Conservation (phyloP, 1,140 invertebrate species). For the Drosophila elegans region DNA sequence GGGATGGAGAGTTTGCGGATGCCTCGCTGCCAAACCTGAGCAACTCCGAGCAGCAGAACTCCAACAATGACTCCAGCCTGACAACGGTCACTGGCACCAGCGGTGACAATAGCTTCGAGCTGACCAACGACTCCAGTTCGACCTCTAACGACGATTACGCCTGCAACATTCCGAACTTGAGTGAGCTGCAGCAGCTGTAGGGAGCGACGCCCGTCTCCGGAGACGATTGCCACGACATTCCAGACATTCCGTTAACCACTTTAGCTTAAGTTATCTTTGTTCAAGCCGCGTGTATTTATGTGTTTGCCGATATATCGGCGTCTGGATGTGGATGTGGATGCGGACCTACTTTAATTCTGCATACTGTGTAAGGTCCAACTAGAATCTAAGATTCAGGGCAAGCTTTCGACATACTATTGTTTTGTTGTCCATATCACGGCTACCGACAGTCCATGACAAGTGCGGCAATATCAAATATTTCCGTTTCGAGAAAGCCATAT, state of each 20-base stretch:
- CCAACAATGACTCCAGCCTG: conserved; percentile 80
- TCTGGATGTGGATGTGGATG: conserved; percentile 27
- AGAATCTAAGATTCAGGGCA: conserved; percentile 48
- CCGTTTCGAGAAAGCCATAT: conserved; percentile 33
- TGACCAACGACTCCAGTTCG: conserved; percentile 81
- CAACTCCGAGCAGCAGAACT: conserved; percentile 68
- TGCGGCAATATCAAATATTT: conserved; percentile 45
- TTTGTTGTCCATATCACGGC: conserved; percentile 28
- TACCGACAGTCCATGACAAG: conserved; percentile 39
- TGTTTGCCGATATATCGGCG: conserved; percentile 20
- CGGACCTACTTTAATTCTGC: conserved; percentile 17
- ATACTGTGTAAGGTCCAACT: conserved; percentile 36
- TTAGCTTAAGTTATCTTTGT: conserved; percentile 32
- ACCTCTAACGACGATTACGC: conserved; percentile 72
- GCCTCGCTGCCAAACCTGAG: conserved; percentile 71
- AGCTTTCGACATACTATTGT: conserved; percentile 27
- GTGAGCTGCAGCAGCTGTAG: conserved; percentile 54
- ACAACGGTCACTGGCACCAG: conserved; percentile 81
- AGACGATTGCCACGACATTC: conserved; percentile 29
- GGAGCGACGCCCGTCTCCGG: conserved; percentile 40
- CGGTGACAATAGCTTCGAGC: conserved; percentile 80
- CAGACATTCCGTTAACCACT: conserved; percentile 59
- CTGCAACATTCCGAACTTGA: conserved; percentile 73
- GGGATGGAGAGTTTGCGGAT: conserved; percentile 54
- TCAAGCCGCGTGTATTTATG: conserved; percentile 30